Conservation (phyloP, 2,888 invertebrate species). For the Ephialtes manifestator region DNA sequence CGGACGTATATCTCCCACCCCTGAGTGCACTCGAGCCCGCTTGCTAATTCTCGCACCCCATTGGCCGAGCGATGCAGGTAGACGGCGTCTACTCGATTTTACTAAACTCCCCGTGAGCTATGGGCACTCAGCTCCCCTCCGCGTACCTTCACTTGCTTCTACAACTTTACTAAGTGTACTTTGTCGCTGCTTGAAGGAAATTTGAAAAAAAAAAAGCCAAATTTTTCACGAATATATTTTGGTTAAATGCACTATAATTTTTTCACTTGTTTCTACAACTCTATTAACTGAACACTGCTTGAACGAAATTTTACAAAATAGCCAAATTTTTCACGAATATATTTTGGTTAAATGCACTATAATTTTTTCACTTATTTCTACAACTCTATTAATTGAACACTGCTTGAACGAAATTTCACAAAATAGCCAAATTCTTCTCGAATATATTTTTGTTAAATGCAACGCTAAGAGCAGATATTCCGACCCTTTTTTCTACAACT, state of each 20-base stretch:
- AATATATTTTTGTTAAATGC: constrained; percentile 11
- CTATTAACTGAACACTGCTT: not conserved
- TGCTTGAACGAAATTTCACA: not conserved
- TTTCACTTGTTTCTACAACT: too few species aligned
- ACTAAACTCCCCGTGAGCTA: not conserved
- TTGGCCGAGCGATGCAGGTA: constrained; percentile 62
- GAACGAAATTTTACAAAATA: too few species aligned
- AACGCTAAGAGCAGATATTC: constrained; percentile 24
- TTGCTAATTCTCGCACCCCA: constrained; percentile 63
- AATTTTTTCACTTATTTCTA: too few species aligned
- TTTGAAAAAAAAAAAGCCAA: too few species aligned
- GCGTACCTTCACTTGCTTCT: constrained; percentile 1
- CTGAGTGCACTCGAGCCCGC: constrained; percentile 3
- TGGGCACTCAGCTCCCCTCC: not conserved
- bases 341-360: too few species aligned
- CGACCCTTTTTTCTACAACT: too few species aligned
- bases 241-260: too few species aligned
- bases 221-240: too few species aligned
- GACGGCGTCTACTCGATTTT: constrained; percentile 43
- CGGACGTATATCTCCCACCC: constrained; percentile 48
- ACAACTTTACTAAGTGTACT: too few species aligned
- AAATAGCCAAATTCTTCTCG: not conserved
- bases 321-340: too few species aligned
- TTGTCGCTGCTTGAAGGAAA: too few species aligned
- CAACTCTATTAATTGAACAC: not conserved